Conservation (phyloP, 2,888 invertebrate genomes). For the Arenicola marina region DNA sequence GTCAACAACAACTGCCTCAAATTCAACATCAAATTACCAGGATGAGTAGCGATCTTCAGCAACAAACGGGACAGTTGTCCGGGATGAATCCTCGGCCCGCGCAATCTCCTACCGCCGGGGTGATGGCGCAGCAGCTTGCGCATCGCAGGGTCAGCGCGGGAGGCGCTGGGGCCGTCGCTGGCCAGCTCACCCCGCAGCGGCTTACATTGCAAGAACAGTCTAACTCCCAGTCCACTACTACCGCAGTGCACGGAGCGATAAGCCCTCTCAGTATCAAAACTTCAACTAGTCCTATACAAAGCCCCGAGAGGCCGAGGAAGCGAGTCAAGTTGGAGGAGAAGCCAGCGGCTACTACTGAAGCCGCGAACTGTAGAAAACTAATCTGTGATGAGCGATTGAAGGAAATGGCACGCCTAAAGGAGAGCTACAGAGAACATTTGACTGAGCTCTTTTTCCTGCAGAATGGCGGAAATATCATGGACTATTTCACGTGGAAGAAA, state of each 20-base stretch:
- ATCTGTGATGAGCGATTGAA: slow-evolving; percentile 41
- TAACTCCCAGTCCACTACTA: too few relatives aligned
- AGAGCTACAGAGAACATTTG: slow-evolving; percentile 58
- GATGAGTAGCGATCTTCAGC: background rate
- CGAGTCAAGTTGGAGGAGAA: slow-evolving; percentile 51
- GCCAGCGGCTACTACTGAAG: slow-evolving; percentile 45
- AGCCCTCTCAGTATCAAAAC: background rate
- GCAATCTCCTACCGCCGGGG: background rate
- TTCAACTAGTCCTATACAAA: slow-evolving; percentile 2
- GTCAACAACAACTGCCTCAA: slow-evolving; percentile 15
- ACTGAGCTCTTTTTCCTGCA: slow-evolving; percentile 87
- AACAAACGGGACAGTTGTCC: background rate
- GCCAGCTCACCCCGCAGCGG: too few relatives aligned
- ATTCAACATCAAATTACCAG: too few relatives aligned
- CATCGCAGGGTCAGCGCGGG: background rate
- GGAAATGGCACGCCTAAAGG: slow-evolving; percentile 52
- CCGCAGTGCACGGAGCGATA: too few relatives aligned
- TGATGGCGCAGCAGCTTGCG: background rate
- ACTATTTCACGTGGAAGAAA: slow-evolving; percentile 83
- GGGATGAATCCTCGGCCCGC: too few relatives aligned
- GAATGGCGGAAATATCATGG: slow-evolving; percentile 85
- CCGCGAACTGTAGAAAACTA: slow-evolving; percentile 44
- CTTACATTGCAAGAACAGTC: too few relatives aligned
- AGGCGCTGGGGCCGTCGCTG: background rate
- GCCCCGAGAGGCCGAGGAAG: slow-evolving; percentile 32